phyloP scores from a whole-genome alignment of 2,797 vertebrate species.

The Myiotriccus ornatus region DNA sequence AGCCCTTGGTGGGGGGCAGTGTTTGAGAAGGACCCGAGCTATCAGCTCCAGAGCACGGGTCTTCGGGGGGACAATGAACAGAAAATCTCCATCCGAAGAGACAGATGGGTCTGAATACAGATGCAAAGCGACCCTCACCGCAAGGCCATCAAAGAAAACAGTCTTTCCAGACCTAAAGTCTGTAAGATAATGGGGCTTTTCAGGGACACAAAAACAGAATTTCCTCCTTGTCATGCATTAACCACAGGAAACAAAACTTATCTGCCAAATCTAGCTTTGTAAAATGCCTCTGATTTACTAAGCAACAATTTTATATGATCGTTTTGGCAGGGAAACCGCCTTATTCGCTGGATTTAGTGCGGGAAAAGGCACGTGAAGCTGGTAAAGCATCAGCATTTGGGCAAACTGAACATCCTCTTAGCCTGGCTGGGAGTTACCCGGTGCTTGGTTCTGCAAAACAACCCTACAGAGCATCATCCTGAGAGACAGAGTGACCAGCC shows the following conservation, averaged over 20 bases:
- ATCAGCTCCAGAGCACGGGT: background rate
- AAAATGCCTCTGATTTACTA: background rate
- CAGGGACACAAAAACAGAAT: background rate
- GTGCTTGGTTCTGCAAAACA: background rate
- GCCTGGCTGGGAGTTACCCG: rapidly evolving
- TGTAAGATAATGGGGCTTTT: background rate
- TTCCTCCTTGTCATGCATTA: background rate
- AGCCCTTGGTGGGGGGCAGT: background rate
- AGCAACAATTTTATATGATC: rapidly evolving
- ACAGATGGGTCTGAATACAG: background rate
- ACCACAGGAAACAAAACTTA: background rate
- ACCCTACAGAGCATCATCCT: background rate
- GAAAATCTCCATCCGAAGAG: background rate
- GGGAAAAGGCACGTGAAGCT: background rate
- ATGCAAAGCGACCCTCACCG: constrained; percentile 13
- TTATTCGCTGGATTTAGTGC: background rate
- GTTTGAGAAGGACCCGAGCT: background rate
- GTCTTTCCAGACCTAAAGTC: background rate
- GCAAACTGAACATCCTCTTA: background rate
- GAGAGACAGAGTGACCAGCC: background rate
- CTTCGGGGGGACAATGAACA: background rate
- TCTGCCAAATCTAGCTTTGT: background rate
- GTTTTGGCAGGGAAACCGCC: background rate
- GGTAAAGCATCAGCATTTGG: background rate
- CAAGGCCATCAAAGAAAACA: background rate